Evolutionary conservation across 2,888 invertebrate species (phyloP), one percentile per base, ranked within the genome.

Genomic region (Zelleria hepariella): DNA sequence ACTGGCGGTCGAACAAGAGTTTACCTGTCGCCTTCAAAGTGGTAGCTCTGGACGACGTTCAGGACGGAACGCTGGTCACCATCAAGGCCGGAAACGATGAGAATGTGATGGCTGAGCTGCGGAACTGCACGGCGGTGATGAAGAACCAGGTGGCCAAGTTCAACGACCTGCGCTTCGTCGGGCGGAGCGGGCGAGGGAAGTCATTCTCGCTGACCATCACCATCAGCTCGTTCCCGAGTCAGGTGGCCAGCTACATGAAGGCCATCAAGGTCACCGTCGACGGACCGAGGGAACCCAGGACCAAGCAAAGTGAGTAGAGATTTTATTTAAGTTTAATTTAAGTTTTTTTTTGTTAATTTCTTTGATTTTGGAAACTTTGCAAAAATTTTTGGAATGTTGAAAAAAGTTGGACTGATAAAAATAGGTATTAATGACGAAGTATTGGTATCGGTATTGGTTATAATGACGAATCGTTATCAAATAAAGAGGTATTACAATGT

Each of bases 261-360:
- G 98, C 98, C 59, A 99, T 99, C 82, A 99, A 99, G 91, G 98
- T 99, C 60, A 99, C 99, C 23, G 99, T 99, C 32, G 99, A 99
- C 77, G 99, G 99, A 71, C 99, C 99, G 0, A 90, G 99, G 72
- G 98, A 99, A 88, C 98, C 99, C 18, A 91, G 98, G 84, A 97
- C 97, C 67, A 98, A 98, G 86, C 96, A 96, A 90, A 96, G 98
- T 98, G 92, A 95, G 97, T 94, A 64, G 51, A 32, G n/a, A n/a
- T n/a, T n/a, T n/a, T n/a, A n/a, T n/a, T n/a, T n/a, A n/a, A n/a
- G n/a, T n/a, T n/a, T n/a, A n/a, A n/a, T 47, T 21, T 47, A 23
- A 47, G 10, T 57, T 47, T 20, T 57, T 57, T 56, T n/a, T 27
- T 32, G 23, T n/a, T n/a, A n/a, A n/a, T n/a, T n/a, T n/a, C n/a